A percentile compares a stretch with the other conserved stretches of the same genome.
Conservation (phyloP, 2,888 invertebrate species). For the Eilema griseolum region DNA sequence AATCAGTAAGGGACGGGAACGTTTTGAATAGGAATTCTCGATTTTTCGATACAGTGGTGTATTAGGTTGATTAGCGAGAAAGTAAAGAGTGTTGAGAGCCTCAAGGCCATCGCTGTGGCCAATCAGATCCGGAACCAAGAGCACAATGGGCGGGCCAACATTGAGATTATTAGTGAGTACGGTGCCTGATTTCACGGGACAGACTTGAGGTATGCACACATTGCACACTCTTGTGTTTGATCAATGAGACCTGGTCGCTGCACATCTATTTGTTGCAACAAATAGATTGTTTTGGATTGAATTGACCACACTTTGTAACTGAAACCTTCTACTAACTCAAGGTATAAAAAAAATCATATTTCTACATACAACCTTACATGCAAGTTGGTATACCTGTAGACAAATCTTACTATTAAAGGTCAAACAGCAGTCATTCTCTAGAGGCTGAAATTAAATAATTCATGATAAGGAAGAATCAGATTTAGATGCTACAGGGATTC, state of each 20-base stretch:
- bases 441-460: not conserved
- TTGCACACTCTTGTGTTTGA: too few relatives aligned
- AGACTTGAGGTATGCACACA: too few relatives aligned
- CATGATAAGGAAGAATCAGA: not conserved
- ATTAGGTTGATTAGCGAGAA: conserved; percentile 88
- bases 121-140: conserved; percentile 95
- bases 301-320: too few relatives aligned
- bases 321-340: too few relatives aligned
- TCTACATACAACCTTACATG: too few relatives aligned
- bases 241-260: too few relatives aligned
- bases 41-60: conserved; percentile 78
- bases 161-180: conserved; percentile 85
- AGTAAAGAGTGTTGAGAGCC: conserved; percentile 92
- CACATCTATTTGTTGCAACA: too few relatives aligned
- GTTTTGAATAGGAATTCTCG: not conserved
- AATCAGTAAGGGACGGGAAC: not conserved
- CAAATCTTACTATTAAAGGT: not conserved
- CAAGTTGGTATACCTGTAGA: too few relatives aligned
- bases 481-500: not conserved
- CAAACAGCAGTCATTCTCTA: not conserved
- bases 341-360: too few relatives aligned
- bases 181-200: not conserved
- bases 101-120: conserved; percentile 95
- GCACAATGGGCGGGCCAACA: conserved; percentile 92
- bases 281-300: too few relatives aligned